phyloP scores from a whole-genome alignment of 2,888 invertebrate genomes.

The Macrophya alboannulata region DNA sequence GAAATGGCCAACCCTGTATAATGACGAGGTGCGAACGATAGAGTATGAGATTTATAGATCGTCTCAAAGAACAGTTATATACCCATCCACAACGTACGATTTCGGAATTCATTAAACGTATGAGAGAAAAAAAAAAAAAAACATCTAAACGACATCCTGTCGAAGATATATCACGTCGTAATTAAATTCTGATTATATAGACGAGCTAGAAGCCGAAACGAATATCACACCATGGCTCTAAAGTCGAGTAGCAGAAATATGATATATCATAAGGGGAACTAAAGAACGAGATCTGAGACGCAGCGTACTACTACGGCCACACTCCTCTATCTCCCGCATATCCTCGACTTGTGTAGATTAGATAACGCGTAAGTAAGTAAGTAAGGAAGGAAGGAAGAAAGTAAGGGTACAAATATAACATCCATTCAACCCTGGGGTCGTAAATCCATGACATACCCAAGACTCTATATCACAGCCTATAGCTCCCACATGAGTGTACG shows the following conservation, averaged over 20 bases:
- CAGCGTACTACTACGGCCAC: not conserved
- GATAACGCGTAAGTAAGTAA: not conserved
- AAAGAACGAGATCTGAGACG: not conserved
- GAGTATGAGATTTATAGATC: constrained; percentile 13
- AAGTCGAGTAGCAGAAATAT: too few relatives aligned
- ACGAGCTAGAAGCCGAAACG: too few relatives aligned
- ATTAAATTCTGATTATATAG: too few relatives aligned
- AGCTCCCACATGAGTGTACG: too few relatives aligned
- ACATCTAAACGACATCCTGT: constrained; percentile 16
- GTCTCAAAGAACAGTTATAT: constrained; percentile 16
- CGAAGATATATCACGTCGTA: not conserved
- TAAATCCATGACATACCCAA: constrained; percentile 5
- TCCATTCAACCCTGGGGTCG: constrained; percentile 34
- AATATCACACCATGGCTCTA: too few relatives aligned
- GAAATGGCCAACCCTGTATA: too few relatives aligned
- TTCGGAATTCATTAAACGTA: constrained; percentile 25
- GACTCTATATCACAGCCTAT: too few relatives aligned
- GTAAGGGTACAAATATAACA: constrained; percentile 23
- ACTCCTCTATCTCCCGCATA: not conserved
- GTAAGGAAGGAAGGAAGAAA: not conserved
- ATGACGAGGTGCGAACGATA: not conserved
- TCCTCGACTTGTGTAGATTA: constrained; percentile 2
- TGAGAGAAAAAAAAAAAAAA: constrained; percentile 16
- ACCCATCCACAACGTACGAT: not conserved
- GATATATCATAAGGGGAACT: not conserved